A percentile compares a stretch with the other conserved stretches of the same genome.
Evolutionary conservation across 2,797 vertebrate genomes (phyloP).

Genomic region (Spheniscus humboldti): DNA sequence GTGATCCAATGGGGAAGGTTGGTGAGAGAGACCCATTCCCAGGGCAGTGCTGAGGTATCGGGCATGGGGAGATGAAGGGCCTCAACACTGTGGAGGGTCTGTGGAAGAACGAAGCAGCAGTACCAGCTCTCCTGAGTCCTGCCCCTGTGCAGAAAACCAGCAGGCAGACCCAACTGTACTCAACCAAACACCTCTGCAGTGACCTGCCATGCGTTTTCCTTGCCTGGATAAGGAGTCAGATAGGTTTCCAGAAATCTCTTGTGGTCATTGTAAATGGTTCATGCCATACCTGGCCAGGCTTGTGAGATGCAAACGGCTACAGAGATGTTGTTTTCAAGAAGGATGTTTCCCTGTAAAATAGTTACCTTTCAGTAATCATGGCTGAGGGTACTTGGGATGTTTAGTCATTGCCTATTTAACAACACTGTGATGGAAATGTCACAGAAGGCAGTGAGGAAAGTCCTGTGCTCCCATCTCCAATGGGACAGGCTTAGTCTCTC

Average conservation of each 20-base stretch:
- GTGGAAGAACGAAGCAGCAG: background rate
- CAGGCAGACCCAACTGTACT: background rate
- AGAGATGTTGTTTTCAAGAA: slow-evolving; percentile 42
- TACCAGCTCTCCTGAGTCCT: background rate
- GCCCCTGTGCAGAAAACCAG: background rate
- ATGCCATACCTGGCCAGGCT: slow-evolving; percentile 66
- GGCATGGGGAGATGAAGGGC: background rate
- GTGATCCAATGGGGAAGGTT: background rate
- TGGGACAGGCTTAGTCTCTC: background rate
- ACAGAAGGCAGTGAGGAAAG: background rate
- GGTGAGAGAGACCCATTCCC: background rate
- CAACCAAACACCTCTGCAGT: background rate
- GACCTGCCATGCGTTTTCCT: background rate
- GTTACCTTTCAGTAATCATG: background rate
- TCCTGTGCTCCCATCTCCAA: background rate
- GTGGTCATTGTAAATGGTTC: slow-evolving; percentile 66
- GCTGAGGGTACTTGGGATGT: background rate
- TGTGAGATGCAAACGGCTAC: slow-evolving; percentile 68
- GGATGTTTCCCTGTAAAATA: slow-evolving; percentile 45
- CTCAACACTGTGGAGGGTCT: background rate
- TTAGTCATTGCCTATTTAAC: background rate
- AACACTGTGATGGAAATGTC: background rate
- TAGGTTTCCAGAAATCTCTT: slow-evolving; percentile 68
- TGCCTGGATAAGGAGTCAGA: slow-evolving; percentile 64
- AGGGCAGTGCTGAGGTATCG: background rate